Evolutionary conservation across 2,113 vertebrate species (phyloP), one percentile per base, ranked within the genome.

Genomic region (Orycteropus afer): DNA sequence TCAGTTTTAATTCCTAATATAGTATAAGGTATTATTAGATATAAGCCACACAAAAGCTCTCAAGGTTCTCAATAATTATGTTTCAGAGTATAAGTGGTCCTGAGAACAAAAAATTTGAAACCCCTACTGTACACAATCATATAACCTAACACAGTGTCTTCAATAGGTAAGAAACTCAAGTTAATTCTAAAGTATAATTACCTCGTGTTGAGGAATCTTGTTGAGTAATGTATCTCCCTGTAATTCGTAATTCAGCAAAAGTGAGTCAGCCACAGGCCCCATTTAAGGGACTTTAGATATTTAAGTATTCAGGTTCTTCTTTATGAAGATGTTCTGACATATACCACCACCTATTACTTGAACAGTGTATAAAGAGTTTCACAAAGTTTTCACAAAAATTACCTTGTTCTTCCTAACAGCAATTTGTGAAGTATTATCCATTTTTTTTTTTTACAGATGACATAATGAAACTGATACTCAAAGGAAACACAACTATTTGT

Each of bases 241-340:
- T 84, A 97, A 92, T 96, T 89, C 74, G 91, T 82, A 92, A 93
- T 95, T 95, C 86, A 83, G 73, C 76, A 95, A 95, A 95, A 97
- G 79, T 83, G 37, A 79, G 37, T 73, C 59, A 81, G 84, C 82
- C 73, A 76, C 63, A 59, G 86, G 59, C 34, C 91, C 87, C 91
- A 76, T 79, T 93, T 93, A 96, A 90, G 67, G 77, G 53, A 74
- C 76, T 96, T 95, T 92, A 82, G 53, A 63, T 78, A 91, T 71
- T 94, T 89, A 93, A 84, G 84, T 89, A 92, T 53, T 82, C 23
- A 71, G 84, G 92, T 47, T 87, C 23, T 59, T 86, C 51, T 93
- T 83, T 93, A 96, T 74, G 82, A 90, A 95, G n/a, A 51, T 74
- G 47, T 82, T 82, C 67, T 65, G 59, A 63, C 37, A 63, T 91